Evolutionary conservation across 2,797 vertebrate genomes (phyloP), one percentile per base, ranked within the genome.

Genomic region (Pteropus rufus): DNA sequence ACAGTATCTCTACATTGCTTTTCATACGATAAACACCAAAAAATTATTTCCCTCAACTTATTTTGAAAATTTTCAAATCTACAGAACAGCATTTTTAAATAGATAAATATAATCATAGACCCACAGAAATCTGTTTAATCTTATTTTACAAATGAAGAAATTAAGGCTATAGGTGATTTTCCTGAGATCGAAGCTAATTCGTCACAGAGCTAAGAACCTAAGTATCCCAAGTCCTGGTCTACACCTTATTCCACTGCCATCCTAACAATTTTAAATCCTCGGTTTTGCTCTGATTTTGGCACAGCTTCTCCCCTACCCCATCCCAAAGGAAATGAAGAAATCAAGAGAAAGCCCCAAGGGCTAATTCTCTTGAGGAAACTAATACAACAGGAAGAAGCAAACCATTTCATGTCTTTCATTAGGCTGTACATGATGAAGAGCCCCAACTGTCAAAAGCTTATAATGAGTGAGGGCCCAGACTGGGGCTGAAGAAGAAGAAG

Each of bases 101-200:
- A 88, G 29, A 34, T 83, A 91, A 60, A 52, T 82, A 85, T 10
- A 82, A 69, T 65, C 46, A 34, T 39, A 26, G 21, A 91, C 24
- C 31, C 52, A 89, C 16, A 86, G 64, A 72, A 93, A 60, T 10
- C 14, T 62, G 19, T 89, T 73, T 46, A 56, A 44, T 39, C 41
- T 58, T n/a, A 72, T 56, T 72, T 36, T 81, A 72, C 52, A 94
- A 73, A 77, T 58, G 36, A 86, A 84, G 60, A 91, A 82, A 58
- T 14, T 73, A 31, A 92, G 31, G 19, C 54, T 60, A 60, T 81
- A 77, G 23, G 21, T 87, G 44, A 90, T 69, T 92, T 92, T 67
- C 15, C 70, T 88, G n/a, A 84, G 58, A 85, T 94, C 26, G 76
- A 93, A 93, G 41, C 34, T 88, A 76, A 65, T 69, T 93, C 39